These are phyloP conservation scores for Ornithoptera alexandrae DNA, from an alignment of 2,888 invertebrate species.

Conservation along the genomic window DNA sequence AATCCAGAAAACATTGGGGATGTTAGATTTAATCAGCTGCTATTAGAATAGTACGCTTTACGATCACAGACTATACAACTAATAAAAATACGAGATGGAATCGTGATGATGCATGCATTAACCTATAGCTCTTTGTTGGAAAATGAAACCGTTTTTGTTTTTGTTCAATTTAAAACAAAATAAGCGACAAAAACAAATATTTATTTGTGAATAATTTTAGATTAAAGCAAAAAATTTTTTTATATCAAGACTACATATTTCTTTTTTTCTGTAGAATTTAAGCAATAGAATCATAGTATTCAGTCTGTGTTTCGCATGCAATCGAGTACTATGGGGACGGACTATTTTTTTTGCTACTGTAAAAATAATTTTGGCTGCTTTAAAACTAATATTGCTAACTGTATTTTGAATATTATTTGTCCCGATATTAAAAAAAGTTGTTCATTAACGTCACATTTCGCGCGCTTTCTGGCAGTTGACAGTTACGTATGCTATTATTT, in stretches of 20 bases:
- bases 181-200: no score
- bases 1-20: no score
- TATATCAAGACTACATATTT: not conserved
- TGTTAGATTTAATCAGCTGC: no score
- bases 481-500: constrained; percentile 12
- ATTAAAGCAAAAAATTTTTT: not conserved
- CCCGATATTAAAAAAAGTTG: not conserved
- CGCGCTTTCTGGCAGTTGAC: constrained; percentile 21
- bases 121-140: no score
- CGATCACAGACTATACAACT: no score
- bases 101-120: no score
- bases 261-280: not conserved
- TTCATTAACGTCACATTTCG: constrained; percentile 3
- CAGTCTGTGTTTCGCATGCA: constrained; percentile 47
- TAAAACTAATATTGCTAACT: constrained; percentile 23
- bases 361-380: constrained; percentile 33
- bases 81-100: no score
- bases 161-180: no score
- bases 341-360: constrained; percentile 39
- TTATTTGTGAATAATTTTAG: not conserved
- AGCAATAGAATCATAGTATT: constrained; percentile 11
- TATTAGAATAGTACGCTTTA: no score
- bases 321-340: constrained; percentile 56
- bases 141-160: no score
- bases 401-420: constrained; percentile 1